Evolutionary conservation across 1,140 invertebrate genomes (phyloP), one percentile per base, ranked within the genome.

Genomic region (Aradophagus sp.): DNA sequence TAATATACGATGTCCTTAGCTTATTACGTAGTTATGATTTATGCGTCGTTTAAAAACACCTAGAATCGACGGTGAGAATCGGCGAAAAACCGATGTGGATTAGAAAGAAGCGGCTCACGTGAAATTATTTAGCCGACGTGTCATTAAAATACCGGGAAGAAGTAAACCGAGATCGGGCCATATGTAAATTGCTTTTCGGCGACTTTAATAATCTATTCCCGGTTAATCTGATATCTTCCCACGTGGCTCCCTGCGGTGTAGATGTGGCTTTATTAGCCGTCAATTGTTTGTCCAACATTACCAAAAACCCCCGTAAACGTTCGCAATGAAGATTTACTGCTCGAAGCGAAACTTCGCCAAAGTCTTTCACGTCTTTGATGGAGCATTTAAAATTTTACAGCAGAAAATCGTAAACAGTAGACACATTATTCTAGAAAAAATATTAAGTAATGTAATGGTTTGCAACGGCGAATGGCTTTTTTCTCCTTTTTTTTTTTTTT

Each of bases 261-360:
- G 75, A 79, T 71, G 80, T 68, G 75, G 77, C 81, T 85, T 85
- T 84, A 85, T 84, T 85, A 84, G 78, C 81, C 81, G 79, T 83
- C 84, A 84, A 85, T 85, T 84, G 84, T 85, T 85, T 85, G 84
- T 85, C 80, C 81, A 84, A 84, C 81, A 84, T 85, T 83, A 81
- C 80, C 80, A 80, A 84, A 84, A 85, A 83, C 71, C 77, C 76
- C 81, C 80, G 80, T 84, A 85, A 85, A 85, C 65, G 84, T 83
- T 82, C 63, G 39, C 41, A 65, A 50, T 52, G 31, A 76, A 82
- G 83, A 85, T 85, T 85, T 85, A 85, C 82, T 83, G 72, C 80
- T 66, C 29, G 20, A 41, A 73, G 58, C 44, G 36, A 45, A 55
- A 73, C 48, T 68, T 62, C 59, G 55, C 39, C 39, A 69, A 61